Evolutionary conservation across 2,113 vertebrate species (phyloP).

Genomic region (Vimba vimba): DNA sequence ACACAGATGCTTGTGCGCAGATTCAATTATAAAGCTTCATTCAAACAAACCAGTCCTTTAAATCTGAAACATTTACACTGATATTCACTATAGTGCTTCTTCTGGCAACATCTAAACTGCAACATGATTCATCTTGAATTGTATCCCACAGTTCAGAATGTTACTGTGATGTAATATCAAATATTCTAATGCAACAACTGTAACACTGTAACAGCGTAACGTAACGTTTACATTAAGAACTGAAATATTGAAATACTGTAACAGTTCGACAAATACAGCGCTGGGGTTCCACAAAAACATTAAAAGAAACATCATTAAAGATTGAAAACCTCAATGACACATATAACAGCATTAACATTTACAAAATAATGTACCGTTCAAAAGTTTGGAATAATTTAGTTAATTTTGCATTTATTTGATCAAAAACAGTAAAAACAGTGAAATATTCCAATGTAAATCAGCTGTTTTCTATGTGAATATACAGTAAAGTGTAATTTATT

Average conservation of each 20-base stretch:
- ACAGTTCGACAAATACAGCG: conserved; percentile 2
- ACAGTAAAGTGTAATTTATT: not conserved
- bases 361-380: too few species aligned
- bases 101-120: not conserved
- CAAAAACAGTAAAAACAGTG: not conserved
- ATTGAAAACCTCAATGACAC: not conserved
- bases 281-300: not conserved
- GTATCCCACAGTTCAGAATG: not conserved
- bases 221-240: not conserved
- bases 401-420: too few species aligned
- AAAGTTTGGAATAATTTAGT: too few species aligned
- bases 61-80: not conserved
- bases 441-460: not conserved
- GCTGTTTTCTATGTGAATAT: not conserved
- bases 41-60: not conserved
- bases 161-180: not conserved
- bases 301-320: not conserved
- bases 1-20: not conserved
- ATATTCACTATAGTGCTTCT: not conserved
- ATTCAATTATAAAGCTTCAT: not conserved
- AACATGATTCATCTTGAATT: not conserved
- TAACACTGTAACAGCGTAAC: not conserved
- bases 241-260: conserved; percentile 4
- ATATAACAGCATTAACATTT: not conserved
- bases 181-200: not conserved